Base-by-base conservation (phyloP, 64 coral and sea anemone species). In the Actinia tenebrosa region DNA sequence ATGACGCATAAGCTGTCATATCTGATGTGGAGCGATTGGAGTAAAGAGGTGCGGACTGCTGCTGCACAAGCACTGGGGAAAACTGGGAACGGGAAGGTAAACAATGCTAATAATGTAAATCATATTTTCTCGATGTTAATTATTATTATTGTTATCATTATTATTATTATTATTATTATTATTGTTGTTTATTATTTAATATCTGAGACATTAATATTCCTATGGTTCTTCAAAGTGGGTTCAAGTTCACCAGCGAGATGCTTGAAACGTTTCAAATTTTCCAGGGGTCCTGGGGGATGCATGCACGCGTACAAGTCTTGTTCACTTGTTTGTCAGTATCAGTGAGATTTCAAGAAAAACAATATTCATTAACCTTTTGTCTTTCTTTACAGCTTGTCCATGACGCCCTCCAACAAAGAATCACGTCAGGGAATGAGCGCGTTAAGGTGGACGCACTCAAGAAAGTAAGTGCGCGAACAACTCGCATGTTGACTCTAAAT, bases 1-100 rank as follows among this genome's bases (percentile, higher is more conserved):
- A 92, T 98, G 93, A 86, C 96, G 45, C 93, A 98, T 7, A 98
- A 98, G 26, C 84, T 98, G 19, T 98, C 96, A 1, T 82, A 95
- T 53, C 82, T 98, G 63, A 98, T 98, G 96, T 98, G 96, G 96
- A 94, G 94, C 86, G 96, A 98, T 81, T 98, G 96, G 96, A 92
- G 84, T 82, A 98, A 98, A 88, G 84, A 91, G 16, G 96, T 98
- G 9, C 87, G 96, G 44, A 77, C 89, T 3, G 92, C 90, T 1
- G 96, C 96, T 45, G 96, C 96, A 61, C 96, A 95, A 52, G 96
- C 96, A 80, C 90, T 98, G 26, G 96, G 96, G 10, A 95, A 89
- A 46, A 98, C 96, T 78, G 96, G 96, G 53, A 98, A 98, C 87
- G 96, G 96, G 45, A 98, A 98, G 96, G 96, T 98, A 64, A 19